These are phyloP conservation scores for Chaetogeoica ovagalla DNA, from an alignment of 2,888 invertebrate genomes.

Conservation along the genomic window DNA sequence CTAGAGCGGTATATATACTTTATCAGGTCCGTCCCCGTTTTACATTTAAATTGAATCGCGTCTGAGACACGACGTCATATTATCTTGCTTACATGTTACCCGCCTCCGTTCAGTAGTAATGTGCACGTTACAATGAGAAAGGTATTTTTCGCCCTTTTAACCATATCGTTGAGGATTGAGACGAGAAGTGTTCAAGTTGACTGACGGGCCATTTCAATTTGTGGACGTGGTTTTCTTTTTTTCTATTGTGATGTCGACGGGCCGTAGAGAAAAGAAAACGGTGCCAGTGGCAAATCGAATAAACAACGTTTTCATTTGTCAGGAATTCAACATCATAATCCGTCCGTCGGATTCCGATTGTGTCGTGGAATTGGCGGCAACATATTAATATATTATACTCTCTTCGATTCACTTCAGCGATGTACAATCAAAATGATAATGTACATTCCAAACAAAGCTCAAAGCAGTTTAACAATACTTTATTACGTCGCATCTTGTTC, in stretches of 20 bases:
- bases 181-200: too few species aligned
- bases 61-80: background rate
- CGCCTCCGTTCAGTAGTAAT: background rate
- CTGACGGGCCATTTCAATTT: too few species aligned
- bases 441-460: too few species aligned
- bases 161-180: too few species aligned
- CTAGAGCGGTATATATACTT: background rate
- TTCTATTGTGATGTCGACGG: background rate
- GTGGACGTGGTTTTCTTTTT: background rate
- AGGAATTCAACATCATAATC: background rate
- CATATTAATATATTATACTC: too few species aligned
- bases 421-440: too few species aligned
- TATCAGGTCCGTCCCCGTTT: background rate
- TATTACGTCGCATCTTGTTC: too few species aligned
- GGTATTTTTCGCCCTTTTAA: too few species aligned
- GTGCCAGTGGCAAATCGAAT: background rate
- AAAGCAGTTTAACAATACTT: too few species aligned
- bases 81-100: background rate
- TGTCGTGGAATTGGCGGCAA: too few species aligned
- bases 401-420: too few species aligned
- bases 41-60: conserved; percentile 13
- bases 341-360: conserved; percentile 10
- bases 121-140: too few species aligned
- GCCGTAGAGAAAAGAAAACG: background rate
- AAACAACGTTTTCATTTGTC: conserved; percentile 3